A percentile compares a stretch with the other conserved stretches of the same genome.
Conservation (phyloP, 92 coral and sea anemone genomes). For the Umimayanthus kanabou region DNA sequence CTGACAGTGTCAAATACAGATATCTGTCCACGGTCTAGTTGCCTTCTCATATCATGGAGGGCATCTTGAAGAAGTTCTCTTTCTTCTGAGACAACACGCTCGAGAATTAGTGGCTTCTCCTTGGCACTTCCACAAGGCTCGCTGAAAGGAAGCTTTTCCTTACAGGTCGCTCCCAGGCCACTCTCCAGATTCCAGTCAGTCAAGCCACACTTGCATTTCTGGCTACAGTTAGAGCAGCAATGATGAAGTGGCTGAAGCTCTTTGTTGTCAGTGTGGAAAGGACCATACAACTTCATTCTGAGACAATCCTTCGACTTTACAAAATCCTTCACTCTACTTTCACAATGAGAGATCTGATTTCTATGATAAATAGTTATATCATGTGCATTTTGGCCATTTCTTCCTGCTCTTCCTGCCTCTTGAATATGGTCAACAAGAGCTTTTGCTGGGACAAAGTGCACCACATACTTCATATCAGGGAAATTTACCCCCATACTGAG, state of each 20-base stretch:
- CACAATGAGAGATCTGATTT: too few relatives aligned
- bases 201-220: slow-evolving; percentile 21
- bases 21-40: slow-evolving; percentile 4
- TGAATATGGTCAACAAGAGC: slow-evolving; percentile 30
- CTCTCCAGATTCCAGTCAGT: too few relatives aligned
- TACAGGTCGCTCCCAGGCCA: too few relatives aligned
- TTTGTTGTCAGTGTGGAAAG: slow-evolving; percentile 10
- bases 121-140: slow-evolving; percentile 21
- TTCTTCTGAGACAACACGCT: slow-evolving; percentile 1
- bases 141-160: slow-evolving; percentile 15
- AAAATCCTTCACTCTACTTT: too few relatives aligned
- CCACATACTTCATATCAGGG: slow-evolving; percentile 26
- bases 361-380: slow-evolving; percentile 31
- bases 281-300: slow-evolving; percentile 21
- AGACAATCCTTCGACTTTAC: too few relatives aligned
- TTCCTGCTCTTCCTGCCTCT: slow-evolving; percentile 31
- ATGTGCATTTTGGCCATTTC: slow-evolving; percentile 34
- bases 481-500: not conserved
- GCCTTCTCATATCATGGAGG: slow-evolving; percentile 7
- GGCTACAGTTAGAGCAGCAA: slow-evolving; percentile 28
- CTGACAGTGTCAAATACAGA: slow-evolving; percentile 11
- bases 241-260: slow-evolving; percentile 12
- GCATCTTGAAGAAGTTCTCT: not conserved
- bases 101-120: not conserved
- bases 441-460: slow-evolving; percentile 12